These are phyloP conservation scores for Colius striatus DNA, from an alignment of 2,113 vertebrate species.

Conservation along the genomic window DNA sequence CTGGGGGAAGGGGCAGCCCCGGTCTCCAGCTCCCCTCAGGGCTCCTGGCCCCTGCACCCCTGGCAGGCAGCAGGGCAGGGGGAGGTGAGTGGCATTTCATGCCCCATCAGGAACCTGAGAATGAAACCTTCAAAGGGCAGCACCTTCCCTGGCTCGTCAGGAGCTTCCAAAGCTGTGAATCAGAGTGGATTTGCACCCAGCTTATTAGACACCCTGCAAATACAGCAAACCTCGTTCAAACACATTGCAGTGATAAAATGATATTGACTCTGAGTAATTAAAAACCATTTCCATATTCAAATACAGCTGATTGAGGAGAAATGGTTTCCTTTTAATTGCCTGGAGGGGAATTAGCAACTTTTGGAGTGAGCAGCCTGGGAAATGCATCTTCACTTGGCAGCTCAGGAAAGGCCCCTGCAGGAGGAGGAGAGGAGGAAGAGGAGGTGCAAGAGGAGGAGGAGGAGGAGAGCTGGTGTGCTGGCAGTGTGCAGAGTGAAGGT, in stretches of 20 bases:
- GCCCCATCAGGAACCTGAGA: background rate
- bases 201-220: constrained; percentile 60
- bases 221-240: constrained; percentile 69
- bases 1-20: rapidly evolving
- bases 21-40: rapidly evolving
- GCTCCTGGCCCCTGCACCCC: background rate
- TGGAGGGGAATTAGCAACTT: constrained; percentile 62
- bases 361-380: constrained; percentile 19
- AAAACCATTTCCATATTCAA: constrained; percentile 86
- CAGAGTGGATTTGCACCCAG: constrained; percentile 50
- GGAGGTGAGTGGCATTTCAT: background rate
- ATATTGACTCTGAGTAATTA: constrained; percentile 85
- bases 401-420: background rate
- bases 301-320: constrained; percentile 81
- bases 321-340: constrained; percentile 77
- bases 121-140: background rate
- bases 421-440: background rate
- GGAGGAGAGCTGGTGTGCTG: background rate
- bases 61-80: background rate
- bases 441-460: background rate
- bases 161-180: background rate
- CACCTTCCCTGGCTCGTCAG: background rate
- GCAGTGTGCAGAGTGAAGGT: background rate
- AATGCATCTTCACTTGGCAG: constrained; percentile 39
- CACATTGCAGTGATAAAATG: constrained; percentile 76